Base-by-base conservation (phyloP, 2,888 invertebrate species). In the Drosophila tripunctata region DNA sequence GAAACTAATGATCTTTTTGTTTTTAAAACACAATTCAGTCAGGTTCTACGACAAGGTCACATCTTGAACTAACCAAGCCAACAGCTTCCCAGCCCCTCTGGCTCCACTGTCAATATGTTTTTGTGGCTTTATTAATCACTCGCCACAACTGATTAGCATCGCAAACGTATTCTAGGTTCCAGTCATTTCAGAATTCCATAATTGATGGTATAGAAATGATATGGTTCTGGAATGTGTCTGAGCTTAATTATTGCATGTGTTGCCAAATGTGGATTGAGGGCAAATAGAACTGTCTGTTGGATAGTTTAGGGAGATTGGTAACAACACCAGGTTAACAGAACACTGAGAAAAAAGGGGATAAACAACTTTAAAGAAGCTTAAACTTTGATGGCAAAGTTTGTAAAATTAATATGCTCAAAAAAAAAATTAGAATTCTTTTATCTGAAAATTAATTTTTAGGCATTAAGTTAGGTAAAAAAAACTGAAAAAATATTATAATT, bases 1-100 rank as follows among this genome's bases (percentile, higher is more conserved):
- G 73, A 84, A 69, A 66, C 79, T 80, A 80, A 80, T 73, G 84
- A 80, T 80, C 63, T 78, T 73, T 67, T 60, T 27, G 27, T 21
- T 41, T 58, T 48, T 36, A 5, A 33, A 22, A 19, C 10, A 7
- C 41, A 15, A 12, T 57, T 40, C 22, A 17, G 14, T 12, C 24
- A 4, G 12, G 6, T 15, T 65, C 40, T 40, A 4, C 44, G 50
- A 14, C 68, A 72, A 72, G 72, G 72, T 73, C 73, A 56, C 30
- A 6, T 24, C 71, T n/a, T 15, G 2, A 38, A 35, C 56, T 60
- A 30, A 35, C 4, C 30, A 12, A 38, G 44, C 44, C 45, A 19
- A 15, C n/a, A 35, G 33, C 40, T 14, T 8, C n/a, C n/a, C n/a
- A 41, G n/a, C 8, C 45, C 43, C 58, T 33, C 17, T 43, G 27